Evolutionary conservation across 2,113 vertebrate species (phyloP).

Genomic region (Indri indri): DNA sequence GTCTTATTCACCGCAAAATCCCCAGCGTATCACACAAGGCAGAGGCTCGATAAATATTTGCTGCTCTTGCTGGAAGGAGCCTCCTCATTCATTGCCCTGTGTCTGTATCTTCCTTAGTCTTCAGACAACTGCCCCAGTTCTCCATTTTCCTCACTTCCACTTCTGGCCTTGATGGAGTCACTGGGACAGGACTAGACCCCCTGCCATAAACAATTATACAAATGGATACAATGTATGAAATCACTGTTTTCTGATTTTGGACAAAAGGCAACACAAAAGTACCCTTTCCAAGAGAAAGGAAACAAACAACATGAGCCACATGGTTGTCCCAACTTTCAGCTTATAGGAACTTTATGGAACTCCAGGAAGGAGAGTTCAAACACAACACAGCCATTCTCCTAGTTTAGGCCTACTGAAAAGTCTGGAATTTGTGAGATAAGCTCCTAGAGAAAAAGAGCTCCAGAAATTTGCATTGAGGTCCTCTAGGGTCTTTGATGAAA

Average conservation of each 20-base stretch:
- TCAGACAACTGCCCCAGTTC: neutral
- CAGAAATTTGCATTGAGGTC: neutral
- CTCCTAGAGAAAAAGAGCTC: neutral
- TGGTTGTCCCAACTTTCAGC: neutral
- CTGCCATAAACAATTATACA: neutral
- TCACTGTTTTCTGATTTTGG: neutral
- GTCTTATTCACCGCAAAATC: conserved; percentile 46
- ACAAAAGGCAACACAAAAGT: neutral
- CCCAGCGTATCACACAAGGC: neutral
- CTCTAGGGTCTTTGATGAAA: neutral
- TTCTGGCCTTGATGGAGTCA: neutral
- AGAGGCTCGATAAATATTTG: conserved; percentile 35
- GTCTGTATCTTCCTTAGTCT: neutral
- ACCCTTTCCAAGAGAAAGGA: neutral
- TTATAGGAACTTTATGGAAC: neutral
- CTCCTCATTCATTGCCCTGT: neutral
- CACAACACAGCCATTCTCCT: neutral
- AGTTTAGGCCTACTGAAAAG: neutral
- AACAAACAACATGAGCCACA: neutral
- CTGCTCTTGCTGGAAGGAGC: neutral
- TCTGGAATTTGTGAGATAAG: neutral
- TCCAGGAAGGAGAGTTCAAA: neutral
- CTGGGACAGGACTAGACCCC: neutral
- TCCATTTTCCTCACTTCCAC: neutral
- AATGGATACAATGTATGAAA: neutral